Percentiles rank a stretch among this genome's conserved stretches.
These are phyloP conservation scores for Desoria tigrina DNA, from an alignment of 2,888 invertebrate species.

Conservation along the genomic window DNA sequence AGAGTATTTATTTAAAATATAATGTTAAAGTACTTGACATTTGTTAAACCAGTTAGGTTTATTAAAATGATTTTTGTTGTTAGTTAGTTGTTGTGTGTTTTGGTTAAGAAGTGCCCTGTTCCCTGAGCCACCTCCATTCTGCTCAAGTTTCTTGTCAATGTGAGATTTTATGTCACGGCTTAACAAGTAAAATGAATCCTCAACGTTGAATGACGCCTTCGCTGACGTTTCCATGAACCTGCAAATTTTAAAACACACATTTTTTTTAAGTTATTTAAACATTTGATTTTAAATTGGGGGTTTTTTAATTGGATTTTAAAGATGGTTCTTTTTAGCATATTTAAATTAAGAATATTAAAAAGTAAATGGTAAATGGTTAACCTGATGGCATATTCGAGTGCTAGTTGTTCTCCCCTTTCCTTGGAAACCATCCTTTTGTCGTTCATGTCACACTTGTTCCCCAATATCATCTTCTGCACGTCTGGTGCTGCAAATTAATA, in stretches of 20 bases:
- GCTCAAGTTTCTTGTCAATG: conserved; percentile 98
- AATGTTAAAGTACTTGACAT: conserved; percentile 35
- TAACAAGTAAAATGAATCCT: conserved; percentile 95
- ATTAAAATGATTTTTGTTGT: conserved; percentile 13
- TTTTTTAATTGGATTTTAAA: no score
- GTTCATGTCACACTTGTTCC: conserved; percentile 97
- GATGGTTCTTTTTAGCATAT: no score
- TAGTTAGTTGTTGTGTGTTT: conserved; percentile 10
- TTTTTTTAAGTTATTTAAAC: no score
- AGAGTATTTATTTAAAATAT: conserved; percentile 18
- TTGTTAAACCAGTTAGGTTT: conserved; percentile 40
- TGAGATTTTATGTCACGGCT: conserved; percentile 97
- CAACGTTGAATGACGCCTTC: conserved; percentile 95
- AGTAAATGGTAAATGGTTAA: no score
- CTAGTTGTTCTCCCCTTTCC: conserved; percentile 94
- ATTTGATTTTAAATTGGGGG: no score
- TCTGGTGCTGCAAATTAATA: conserved; percentile 71
- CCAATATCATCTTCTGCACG: conserved; percentile 98
- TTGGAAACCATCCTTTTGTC: conserved; percentile 79
- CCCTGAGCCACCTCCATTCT: no score
- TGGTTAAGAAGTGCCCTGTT: no score
- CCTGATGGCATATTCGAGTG: conserved; percentile 93
- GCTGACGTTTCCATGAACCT: conserved; percentile 99
- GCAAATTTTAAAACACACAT: background rate
- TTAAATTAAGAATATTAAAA: no score